Evolutionary conservation across 1,140 invertebrate species (phyloP).

Genomic region (Maniola jurtina): DNA sequence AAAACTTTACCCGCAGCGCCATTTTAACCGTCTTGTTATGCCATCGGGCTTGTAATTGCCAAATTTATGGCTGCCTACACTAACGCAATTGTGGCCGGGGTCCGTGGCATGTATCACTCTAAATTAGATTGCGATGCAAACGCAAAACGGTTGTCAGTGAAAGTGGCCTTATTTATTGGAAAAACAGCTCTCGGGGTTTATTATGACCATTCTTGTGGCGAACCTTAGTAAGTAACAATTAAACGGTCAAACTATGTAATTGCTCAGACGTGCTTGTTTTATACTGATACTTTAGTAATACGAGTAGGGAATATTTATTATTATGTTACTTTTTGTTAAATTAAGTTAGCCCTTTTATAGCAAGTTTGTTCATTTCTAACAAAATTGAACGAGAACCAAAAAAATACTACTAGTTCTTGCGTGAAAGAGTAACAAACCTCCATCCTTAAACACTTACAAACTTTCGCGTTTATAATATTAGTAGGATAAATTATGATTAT

Average conservation of each 20-base stretch:
- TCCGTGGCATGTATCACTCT: slow-evolving; percentile 66
- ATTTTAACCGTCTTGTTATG: slow-evolving; percentile 60
- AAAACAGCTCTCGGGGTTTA: slow-evolving; percentile 32
- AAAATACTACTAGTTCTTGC: too few relatives aligned
- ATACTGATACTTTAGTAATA: background rate
- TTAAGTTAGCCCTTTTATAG: too few relatives aligned
- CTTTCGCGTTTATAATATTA: too few relatives aligned
- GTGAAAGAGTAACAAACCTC: too few relatives aligned
- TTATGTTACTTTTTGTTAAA: background rate
- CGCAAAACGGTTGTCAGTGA: slow-evolving; percentile 55
- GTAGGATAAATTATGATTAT: too few relatives aligned
- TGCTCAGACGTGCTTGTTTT: slow-evolving; percentile 15
- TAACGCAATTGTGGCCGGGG: slow-evolving; percentile 68
- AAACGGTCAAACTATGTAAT: slow-evolving; percentile 23
- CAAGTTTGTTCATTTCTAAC: background rate
- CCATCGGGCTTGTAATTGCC: slow-evolving; percentile 66
- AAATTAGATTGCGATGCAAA: slow-evolving; percentile 72
- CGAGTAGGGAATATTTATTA: background rate
- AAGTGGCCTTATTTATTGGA: slow-evolving; percentile 49
- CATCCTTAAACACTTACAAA: too few relatives aligned
- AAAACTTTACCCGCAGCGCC: slow-evolving; percentile 27
- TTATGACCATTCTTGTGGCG: slow-evolving; percentile 27
- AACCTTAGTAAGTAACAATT: slow-evolving; percentile 30
- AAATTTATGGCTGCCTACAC: slow-evolving; percentile 71
- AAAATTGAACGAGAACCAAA: too few relatives aligned